Base-by-base conservation (phyloP, 2,113 vertebrate species). In the Nymphicus hollandicus region DNA sequence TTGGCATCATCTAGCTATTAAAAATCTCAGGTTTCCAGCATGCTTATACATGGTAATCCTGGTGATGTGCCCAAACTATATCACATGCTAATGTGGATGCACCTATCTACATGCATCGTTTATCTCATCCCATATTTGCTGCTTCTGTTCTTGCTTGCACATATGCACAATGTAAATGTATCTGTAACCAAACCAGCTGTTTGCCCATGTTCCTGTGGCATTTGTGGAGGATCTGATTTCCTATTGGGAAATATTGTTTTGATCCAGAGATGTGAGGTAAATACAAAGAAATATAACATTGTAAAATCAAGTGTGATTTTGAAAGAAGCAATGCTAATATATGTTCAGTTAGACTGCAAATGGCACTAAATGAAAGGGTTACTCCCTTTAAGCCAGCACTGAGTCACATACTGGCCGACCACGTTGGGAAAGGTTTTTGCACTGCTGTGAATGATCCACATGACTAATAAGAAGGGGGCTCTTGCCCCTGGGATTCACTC, bases 261-360 rank as follows among this genome's bases (percentile, higher is more conserved):
- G 43, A 73, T 64, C 25, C 58, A 81, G 71, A 92, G 55, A 85
- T 90, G 76, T 10, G 35, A 97, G 61, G 37, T 39, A 96, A 96
- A 81, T 39, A 61, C 12, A 53, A 71, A 88, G 73, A 91, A 92
- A 84, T 61, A 10, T 19, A 14, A 87, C 19, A 20, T 2, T 56
- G 46, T 60, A 50, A 72, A 96, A 79, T 80, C 31, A 74, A 33
- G 35, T 4, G 4, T 27, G 79, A 74, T 80, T 88, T 82, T 53
- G 63, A 88, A 89, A 63, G 53, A 63, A 73, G 23, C 5, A 17
- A 69, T 28, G 66, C 69, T 18, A 52, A 72, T 46, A 12, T 37
- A 74, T 4, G 9, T 44, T 90, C 39, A 63, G 14, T 71, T 55
- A 70, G 60, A 74, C 35, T 92, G 74, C 66, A 93, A 86, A 85